Conservation (phyloP, 2,113 vertebrate genomes). For the Galbula dea region DNA sequence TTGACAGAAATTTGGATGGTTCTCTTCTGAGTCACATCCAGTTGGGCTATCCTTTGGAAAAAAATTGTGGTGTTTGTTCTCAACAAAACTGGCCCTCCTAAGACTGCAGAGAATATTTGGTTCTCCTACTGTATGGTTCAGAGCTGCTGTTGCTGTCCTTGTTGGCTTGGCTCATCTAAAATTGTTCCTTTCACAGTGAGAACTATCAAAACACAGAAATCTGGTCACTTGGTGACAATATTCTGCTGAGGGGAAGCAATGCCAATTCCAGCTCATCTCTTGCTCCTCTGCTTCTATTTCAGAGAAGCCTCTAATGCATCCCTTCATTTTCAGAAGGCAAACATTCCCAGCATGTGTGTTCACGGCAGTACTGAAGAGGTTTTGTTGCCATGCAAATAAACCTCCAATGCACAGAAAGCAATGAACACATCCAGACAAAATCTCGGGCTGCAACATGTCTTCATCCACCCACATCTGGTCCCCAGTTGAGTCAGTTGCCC, state of each 20-base stretch:
- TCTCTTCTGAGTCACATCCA: conserved; percentile 33
- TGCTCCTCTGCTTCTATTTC: conserved; percentile 41
- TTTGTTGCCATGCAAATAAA: background rate
- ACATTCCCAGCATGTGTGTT: background rate
- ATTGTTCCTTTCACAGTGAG: conserved; percentile 2
- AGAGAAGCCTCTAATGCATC: conserved; percentile 34
- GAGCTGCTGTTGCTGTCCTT: conserved; percentile 1
- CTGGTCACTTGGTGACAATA: conserved; percentile 54
- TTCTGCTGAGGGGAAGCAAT: background rate
- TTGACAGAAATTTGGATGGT: background rate
- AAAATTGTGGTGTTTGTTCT: background rate
- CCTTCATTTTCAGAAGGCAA: conserved; percentile 46
- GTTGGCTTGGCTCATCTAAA: background rate
- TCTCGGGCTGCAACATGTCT: rapidly evolving
- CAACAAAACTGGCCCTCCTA: background rate
- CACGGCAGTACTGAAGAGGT: conserved; percentile 3
- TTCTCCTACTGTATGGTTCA: conserved; percentile 26
- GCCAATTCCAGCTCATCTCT: conserved; percentile 46
- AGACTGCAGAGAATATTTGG: background rate
- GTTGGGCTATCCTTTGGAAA: background rate
- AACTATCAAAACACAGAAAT: conserved; percentile 59
- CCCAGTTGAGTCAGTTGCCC: background rate
- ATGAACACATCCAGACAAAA: background rate
- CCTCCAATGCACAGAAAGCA: background rate
- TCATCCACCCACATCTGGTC: background rate